phyloP scores from a whole-genome alignment of 2,113 vertebrate genomes.

The Larimichthys polyactis region DNA sequence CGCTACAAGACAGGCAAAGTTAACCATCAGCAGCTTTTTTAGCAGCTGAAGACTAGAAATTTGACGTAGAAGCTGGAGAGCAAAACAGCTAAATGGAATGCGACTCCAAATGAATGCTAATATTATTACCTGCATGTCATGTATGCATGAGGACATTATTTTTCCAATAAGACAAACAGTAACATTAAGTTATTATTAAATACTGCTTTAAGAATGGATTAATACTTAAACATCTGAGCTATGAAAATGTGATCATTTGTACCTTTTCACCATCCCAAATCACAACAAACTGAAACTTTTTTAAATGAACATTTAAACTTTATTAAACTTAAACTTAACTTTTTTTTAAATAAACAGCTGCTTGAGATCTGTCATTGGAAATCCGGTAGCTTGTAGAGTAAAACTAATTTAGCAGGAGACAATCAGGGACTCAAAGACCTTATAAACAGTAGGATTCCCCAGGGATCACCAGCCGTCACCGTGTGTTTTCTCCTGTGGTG shows the following conservation, averaged over 20 bases:
- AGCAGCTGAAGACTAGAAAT: background rate
- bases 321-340: too few relatives aligned
- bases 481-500: conserved; percentile 35
- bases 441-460: conserved; percentile 33
- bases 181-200: background rate
- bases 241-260: background rate
- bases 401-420: conserved; percentile 28
- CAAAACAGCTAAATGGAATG: background rate
- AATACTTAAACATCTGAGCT: too few relatives aligned
- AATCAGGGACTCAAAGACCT: conserved; percentile 17
- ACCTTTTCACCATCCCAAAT: background rate
- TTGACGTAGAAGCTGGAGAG: background rate
- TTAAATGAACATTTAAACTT: too few relatives aligned
- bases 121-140: background rate
- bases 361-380: background rate
- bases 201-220: background rate
- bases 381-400: background rate
- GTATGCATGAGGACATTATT: background rate
- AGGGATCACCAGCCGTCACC: conserved; percentile 20
- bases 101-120: background rate
- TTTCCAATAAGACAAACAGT: background rate
- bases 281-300: background rate
- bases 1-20: background rate
- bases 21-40: background rate
- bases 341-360: background rate